These are phyloP conservation scores for Caenorhabditis panamensis DNA, from an alignment of 2,888 invertebrate species.

Conservation along the genomic window DNA sequence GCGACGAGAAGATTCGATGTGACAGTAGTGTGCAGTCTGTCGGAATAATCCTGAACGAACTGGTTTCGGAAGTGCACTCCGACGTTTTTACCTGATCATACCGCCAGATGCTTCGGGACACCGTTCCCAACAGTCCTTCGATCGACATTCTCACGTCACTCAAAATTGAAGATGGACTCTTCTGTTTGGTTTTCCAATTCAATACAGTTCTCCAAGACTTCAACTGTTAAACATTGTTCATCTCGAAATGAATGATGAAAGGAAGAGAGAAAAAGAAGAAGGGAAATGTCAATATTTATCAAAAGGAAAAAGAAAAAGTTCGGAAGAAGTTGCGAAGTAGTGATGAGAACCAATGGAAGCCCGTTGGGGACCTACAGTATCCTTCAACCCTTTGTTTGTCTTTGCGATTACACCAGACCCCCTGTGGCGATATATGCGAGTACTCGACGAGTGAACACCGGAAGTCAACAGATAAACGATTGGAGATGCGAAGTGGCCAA, in stretches of 20 bases:
- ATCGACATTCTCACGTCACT: slow-evolving; percentile 55
- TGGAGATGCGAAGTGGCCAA: slow-evolving; percentile 22
- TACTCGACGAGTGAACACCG: slow-evolving; percentile 48
- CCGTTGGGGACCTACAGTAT: not conserved
- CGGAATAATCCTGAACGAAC: slow-evolving; percentile 64
- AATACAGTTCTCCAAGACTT: too few relatives aligned
- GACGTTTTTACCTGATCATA: slow-evolving; percentile 48
- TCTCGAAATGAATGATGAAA: not conserved
- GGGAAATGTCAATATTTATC: slow-evolving; percentile 45
- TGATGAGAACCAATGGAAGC: not conserved
- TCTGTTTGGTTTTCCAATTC: slow-evolving; percentile 9
- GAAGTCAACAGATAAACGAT: slow-evolving; percentile 50
- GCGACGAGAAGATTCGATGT: slow-evolving; percentile 71
- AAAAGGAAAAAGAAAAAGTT: slow-evolving; percentile 1
- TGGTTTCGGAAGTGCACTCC: not conserved
- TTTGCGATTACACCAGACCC: slow-evolving; percentile 38
- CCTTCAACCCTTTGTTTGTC: slow-evolving; percentile 22
- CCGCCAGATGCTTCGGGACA: slow-evolving; percentile 49
- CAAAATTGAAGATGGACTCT: not conserved
- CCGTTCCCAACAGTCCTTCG: slow-evolving; percentile 38
- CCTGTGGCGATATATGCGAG: slow-evolving; percentile 9
- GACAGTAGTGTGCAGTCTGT: slow-evolving; percentile 65
- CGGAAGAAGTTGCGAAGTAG: not conserved
- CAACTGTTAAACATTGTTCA: slow-evolving; percentile 43
- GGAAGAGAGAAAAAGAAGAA: slow-evolving; percentile 22